These are phyloP conservation scores for Melanophora roralis DNA, from an alignment of 2,888 invertebrate species.

Conservation along the genomic window DNA sequence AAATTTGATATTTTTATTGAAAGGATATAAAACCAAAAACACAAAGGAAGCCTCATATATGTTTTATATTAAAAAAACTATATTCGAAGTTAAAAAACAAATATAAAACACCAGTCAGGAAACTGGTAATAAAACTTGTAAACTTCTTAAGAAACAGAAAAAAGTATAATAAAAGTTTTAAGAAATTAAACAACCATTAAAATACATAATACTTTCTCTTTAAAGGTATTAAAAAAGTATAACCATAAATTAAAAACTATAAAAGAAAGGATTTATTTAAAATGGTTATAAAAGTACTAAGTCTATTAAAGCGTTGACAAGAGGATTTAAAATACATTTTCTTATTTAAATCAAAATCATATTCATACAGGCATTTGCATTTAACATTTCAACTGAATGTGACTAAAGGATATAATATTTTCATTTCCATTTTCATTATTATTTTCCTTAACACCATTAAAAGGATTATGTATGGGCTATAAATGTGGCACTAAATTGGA, in stretches of 20 bases:
- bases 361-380: conserved; percentile 41
- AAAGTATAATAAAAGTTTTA: neutral
- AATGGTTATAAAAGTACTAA: conserved; percentile 68
- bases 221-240: neutral
- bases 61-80: neutral
- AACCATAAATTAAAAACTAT: conserved; percentile 11
- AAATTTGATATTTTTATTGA: conserved; percentile 76
- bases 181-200: neutral
- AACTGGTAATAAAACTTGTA: neutral
- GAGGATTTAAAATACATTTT: conserved; percentile 68
- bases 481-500: conserved; percentile 68
- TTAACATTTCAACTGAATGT: neutral
- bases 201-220: neutral
- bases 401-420: conserved; percentile 5
- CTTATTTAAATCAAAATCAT: conserved; percentile 51
- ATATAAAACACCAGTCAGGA: neutral
- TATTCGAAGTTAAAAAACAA: neutral
- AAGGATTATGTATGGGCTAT: conserved; percentile 76
- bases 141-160: neutral
- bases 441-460: conserved; percentile 71
- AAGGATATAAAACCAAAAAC: conserved; percentile 68
- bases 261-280: conserved; percentile 8
- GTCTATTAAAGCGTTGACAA: conserved; percentile 76
- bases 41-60: conserved; percentile 33
- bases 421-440: neutral